Conservation (phyloP, 2,113 vertebrate genomes). For the Dasypus novemcinctus region DNA sequence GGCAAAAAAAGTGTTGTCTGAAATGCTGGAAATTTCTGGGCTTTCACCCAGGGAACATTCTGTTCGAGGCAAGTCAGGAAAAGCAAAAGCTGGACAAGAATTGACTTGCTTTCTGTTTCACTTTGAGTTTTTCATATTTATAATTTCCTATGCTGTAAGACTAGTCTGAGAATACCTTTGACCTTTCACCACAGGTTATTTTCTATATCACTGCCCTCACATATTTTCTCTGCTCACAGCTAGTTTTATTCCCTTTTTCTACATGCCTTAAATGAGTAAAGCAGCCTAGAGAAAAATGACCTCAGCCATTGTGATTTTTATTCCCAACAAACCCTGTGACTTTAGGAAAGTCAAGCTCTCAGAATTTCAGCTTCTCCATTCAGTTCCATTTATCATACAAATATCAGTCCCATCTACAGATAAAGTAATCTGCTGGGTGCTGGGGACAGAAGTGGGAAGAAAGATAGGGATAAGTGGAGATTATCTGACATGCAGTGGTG, state of each 20-base stretch:
- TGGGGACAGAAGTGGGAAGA: background rate
- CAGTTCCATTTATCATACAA: background rate
- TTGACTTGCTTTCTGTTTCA: conserved; percentile 59
- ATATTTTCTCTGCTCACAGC: background rate
- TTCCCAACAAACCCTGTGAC: background rate
- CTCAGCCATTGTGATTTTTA: background rate
- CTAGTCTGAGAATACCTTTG: background rate
- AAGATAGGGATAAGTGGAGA: background rate
- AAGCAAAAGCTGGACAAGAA: background rate
- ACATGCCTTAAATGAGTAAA: background rate
- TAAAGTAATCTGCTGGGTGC: background rate
- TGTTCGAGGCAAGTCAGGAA: background rate
- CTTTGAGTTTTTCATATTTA: background rate
- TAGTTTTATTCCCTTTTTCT: background rate
- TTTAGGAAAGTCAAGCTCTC: background rate
- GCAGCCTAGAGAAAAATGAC: background rate
- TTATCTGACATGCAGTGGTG: background rate
- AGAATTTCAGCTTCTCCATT: background rate
- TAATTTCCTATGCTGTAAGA: background rate
- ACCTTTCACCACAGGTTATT: background rate
- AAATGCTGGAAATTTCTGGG: background rate
- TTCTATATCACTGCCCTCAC: background rate
- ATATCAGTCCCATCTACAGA: background rate
- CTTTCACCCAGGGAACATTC: conserved; percentile 51
- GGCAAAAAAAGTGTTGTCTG: background rate